phyloP scores from a whole-genome alignment of 2,113 vertebrate genomes.

The Polyodon spathula region DNA sequence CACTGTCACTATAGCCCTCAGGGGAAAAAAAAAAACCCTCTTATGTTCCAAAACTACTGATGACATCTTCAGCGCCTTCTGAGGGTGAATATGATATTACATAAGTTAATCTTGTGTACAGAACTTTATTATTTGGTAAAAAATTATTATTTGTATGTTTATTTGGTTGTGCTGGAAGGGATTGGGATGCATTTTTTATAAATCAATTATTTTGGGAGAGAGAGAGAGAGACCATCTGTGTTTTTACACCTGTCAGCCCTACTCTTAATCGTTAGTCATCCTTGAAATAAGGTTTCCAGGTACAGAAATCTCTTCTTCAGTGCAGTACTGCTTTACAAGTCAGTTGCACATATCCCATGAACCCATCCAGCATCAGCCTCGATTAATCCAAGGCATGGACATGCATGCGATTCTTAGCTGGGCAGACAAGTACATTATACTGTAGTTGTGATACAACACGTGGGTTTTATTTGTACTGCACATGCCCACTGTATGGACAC shows the following conservation, averaged over 20 bases:
- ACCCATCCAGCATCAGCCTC: constrained; percentile 56
- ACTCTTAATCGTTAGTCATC: neutral
- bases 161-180: constrained; percentile 22
- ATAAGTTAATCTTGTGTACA: constrained; percentile 68
- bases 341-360: constrained; percentile 59
- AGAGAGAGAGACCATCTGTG: neutral
- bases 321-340: constrained; percentile 46
- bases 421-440: constrained; percentile 81
- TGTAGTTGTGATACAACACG: constrained; percentile 99
- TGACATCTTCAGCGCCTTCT: constrained; percentile 63
- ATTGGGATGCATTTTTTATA: constrained; percentile 58
- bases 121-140: constrained; percentile 43
- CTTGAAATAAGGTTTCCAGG: neutral
- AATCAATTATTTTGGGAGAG: constrained; percentile 24
- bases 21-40: constrained; percentile 64
- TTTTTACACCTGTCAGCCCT: neutral
- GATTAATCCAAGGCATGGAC: constrained; percentile 64
- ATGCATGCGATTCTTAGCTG: constrained; percentile 87
- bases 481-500: constrained; percentile 93
- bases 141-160: too few species aligned
- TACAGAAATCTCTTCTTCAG: neutral
- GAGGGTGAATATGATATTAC: constrained; percentile 65
- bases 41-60: constrained; percentile 70
- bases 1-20: constrained; percentile 65
- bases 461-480: constrained; percentile 86